A percentile compares a stretch with the other conserved stretches of the same genome.
Evolutionary conservation across 2,888 invertebrate genomes (phyloP).

Genomic region (Meghimatium bilineatum): DNA sequence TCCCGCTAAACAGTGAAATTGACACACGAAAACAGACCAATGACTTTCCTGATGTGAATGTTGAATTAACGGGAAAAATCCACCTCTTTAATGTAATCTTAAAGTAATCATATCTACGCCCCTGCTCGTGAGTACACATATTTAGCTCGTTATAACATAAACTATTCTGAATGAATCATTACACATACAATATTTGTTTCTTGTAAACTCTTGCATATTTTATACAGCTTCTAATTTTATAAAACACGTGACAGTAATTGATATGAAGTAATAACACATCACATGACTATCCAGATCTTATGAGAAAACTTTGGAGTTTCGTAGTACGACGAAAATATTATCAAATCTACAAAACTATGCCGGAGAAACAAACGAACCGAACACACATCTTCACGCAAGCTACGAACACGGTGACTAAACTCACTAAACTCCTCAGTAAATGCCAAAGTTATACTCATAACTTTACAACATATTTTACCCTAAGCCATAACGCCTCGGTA

Average conservation of each 20-base stretch:
- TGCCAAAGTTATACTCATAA: slow-evolving; percentile 22
- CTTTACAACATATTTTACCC: neutral
- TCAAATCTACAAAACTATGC: neutral
- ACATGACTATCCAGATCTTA: neutral
- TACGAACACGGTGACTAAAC: neutral
- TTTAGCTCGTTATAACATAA: too few relatives aligned
- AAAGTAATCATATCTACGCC: too few relatives aligned
- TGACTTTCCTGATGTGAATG: too few relatives aligned
- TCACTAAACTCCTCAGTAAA: slow-evolving; percentile 19
- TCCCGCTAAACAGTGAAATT: too few relatives aligned
- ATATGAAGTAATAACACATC: neutral
- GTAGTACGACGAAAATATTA: neutral
- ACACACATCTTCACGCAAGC: neutral
- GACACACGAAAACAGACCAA: too few relatives aligned
- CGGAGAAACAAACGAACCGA: neutral
- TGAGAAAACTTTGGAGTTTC: neutral
- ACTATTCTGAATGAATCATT: too few relatives aligned
- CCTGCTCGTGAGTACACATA: too few relatives aligned
- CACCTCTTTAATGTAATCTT: too few relatives aligned
- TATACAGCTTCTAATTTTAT: too few relatives aligned
- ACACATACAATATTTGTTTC: too few relatives aligned
- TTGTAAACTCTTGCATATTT: too few relatives aligned
- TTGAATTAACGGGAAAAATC: too few relatives aligned
- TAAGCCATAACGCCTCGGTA: neutral
- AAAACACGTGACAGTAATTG: neutral